Evolutionary conservation across 1,140 invertebrate species (phyloP).

Genomic region (Tetramorium simillimum): DNA sequence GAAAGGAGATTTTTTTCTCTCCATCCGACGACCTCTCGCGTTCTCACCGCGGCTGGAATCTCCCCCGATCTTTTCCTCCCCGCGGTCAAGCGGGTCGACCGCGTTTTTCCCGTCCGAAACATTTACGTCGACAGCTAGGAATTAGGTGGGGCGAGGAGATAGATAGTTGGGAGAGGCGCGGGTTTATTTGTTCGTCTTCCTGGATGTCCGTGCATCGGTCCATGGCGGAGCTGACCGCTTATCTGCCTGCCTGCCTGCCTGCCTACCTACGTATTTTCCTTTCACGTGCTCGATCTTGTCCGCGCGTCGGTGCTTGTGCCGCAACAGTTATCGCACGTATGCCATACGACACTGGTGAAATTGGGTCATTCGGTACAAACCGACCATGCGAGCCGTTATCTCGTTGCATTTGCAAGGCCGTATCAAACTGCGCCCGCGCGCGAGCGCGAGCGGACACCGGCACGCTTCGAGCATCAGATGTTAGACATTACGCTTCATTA

Average conservation of each 20-base stretch:
- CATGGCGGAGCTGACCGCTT: constrained; percentile 50
- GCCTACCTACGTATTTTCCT: constrained; percentile 51
- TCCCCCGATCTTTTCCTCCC: not conserved
- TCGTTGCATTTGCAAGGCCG: constrained; percentile 76
- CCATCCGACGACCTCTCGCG: not conserved
- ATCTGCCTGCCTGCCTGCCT: constrained; percentile 10
- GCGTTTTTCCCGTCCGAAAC: not conserved
- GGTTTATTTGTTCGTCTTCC: not conserved
- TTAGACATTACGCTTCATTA: constrained; percentile 64
- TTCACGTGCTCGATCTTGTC: constrained; percentile 57
- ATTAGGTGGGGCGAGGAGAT: not conserved
- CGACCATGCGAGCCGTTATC: constrained; percentile 66
- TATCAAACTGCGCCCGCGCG: constrained; percentile 42
- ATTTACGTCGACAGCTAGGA: not conserved
- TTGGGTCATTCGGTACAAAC: constrained; percentile 74
- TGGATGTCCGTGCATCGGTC: constrained; percentile 32
- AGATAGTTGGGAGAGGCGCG: not conserved
- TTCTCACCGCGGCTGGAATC: not conserved
- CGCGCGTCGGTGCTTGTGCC: constrained; percentile 35
- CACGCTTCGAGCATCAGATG: constrained; percentile 58
- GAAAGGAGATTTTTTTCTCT: not conserved
- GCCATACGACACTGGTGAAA: constrained; percentile 66
- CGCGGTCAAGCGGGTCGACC: not conserved
- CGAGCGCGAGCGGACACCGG: constrained; percentile 16
- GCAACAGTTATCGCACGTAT: constrained; percentile 69